Conservation (phyloP, 2,113 vertebrate species). For the Marcusenius ussheri region DNA sequence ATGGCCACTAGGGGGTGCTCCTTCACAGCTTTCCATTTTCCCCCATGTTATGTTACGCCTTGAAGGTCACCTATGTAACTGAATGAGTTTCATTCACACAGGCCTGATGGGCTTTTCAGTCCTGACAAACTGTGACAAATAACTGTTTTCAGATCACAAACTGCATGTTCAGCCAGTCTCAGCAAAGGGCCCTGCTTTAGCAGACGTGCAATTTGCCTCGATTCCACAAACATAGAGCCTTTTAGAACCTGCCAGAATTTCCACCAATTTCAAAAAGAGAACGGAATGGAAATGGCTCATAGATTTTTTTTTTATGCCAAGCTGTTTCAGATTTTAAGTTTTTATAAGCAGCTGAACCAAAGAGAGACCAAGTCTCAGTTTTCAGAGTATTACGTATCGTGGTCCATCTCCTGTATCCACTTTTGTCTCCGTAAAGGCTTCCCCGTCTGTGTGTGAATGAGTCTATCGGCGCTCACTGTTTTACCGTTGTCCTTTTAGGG, state of each 20-base stretch:
- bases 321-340: not conserved
- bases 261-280: not conserved
- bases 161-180: not conserved
- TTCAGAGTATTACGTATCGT: not conserved
- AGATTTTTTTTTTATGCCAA: not conserved
- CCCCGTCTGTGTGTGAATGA: not conserved
- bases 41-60: not conserved
- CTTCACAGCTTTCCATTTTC: not conserved
- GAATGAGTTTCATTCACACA: not conserved
- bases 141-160: not conserved
- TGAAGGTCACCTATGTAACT: not conserved
- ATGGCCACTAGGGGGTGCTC: not conserved
- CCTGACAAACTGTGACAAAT: not conserved
- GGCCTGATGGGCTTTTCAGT: not conserved
- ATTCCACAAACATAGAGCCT: not conserved
- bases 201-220: not conserved
- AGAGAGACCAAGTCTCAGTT: too few relatives aligned
- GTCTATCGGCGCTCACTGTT: not conserved
- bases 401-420: not conserved
- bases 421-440: not conserved
- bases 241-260: not conserved
- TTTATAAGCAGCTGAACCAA: not conserved
- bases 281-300: not conserved
- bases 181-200: not conserved
- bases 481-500: not conserved